These are phyloP conservation scores for Pollicipes pollicipes DNA, from an alignment of 1,140 invertebrate species.

Conservation along the genomic window DNA sequence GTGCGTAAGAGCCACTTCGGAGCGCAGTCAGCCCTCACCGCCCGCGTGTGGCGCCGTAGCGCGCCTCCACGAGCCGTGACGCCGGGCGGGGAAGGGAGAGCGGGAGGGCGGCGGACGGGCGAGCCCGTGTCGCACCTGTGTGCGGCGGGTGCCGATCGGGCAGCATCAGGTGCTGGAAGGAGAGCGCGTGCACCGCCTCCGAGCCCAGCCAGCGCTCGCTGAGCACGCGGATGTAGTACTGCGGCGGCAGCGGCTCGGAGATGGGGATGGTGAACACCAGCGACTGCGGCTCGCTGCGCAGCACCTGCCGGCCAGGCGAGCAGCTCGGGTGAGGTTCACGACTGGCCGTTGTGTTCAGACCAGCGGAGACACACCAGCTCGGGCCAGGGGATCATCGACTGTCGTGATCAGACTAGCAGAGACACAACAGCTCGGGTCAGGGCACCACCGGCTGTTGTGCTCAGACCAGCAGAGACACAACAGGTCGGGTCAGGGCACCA, in stretches of 20 bases:
- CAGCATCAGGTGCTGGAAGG: constrained; percentile 75
- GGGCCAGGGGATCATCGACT: not conserved
- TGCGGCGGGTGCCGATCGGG: constrained; percentile 84
- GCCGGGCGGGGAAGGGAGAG: no score
- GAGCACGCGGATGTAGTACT: constrained; percentile 73
- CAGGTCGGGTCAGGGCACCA: no score
- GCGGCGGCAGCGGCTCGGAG: constrained; percentile 68
- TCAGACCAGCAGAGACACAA: no score
- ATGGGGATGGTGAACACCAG: constrained; percentile 92
- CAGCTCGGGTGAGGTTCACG: constrained; percentile 11
- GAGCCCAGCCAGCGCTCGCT: constrained; percentile 85
- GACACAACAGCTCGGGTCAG: no score
- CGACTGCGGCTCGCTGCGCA: constrained; percentile 51
- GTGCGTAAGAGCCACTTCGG: no score
- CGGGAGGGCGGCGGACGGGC: no score
- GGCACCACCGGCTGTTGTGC: no score
- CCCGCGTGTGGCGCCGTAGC: no score
- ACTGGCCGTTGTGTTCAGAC: constrained; percentile 11
- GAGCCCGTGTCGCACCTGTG: constrained; percentile 43
- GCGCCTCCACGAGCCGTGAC: no score
- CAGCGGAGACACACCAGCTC: no score
- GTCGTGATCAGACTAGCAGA: constrained; percentile 4
- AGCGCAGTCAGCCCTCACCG: no score
- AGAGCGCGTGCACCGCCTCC: constrained; percentile 49
- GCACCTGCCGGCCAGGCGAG: constrained; percentile 33